phyloP scores from a whole-genome alignment of 37 sponge, comb jelly and placozoan species.

The Crambe crambe region DNA sequence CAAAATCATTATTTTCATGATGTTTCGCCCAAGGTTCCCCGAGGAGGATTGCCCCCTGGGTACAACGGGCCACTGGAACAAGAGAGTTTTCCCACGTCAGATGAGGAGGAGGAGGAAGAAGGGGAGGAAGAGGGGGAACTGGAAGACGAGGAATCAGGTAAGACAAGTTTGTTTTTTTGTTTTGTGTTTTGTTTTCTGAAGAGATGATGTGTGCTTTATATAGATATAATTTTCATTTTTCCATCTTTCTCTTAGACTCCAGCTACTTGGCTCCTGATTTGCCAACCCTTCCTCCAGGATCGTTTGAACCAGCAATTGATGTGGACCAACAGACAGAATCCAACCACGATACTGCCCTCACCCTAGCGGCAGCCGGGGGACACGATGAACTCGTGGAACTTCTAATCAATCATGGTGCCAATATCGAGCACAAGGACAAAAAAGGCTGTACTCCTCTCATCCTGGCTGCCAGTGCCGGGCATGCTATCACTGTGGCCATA shows the following conservation, averaged over 20 bases:
- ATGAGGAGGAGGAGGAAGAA: slow-evolving; percentile 48
- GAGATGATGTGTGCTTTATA: not conserved
- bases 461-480: slow-evolving; percentile 82
- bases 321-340: slow-evolving; percentile 83
- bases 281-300: slow-evolving; percentile 35
- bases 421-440: slow-evolving; percentile 91
- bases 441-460: slow-evolving; percentile 87
- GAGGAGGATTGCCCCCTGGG: slow-evolving; percentile 15
- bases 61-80: slow-evolving; percentile 20
- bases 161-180: not conserved
- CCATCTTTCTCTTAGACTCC: slow-evolving; percentile 14
- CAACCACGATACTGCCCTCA: slow-evolving; percentile 93
- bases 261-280: slow-evolving; percentile 41
- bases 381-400: slow-evolving; percentile 89
- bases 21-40: not conserved
- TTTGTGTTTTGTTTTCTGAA: not conserved
- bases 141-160: slow-evolving; percentile 52
- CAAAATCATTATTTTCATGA: too few relatives aligned
- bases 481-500: slow-evolving; percentile 75
- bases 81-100: slow-evolving; percentile 35
- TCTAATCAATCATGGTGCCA: slow-evolving; percentile 66
- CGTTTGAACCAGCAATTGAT: slow-evolving; percentile 75
- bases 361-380: slow-evolving; percentile 85
- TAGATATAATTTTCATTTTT: not conserved
- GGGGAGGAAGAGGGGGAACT: slow-evolving; percentile 32